Evolutionary conservation across 2,888 invertebrate genomes (phyloP), one percentile per base, ranked within the genome.

Genomic region (Tenthredo scrophulariae): DNA sequence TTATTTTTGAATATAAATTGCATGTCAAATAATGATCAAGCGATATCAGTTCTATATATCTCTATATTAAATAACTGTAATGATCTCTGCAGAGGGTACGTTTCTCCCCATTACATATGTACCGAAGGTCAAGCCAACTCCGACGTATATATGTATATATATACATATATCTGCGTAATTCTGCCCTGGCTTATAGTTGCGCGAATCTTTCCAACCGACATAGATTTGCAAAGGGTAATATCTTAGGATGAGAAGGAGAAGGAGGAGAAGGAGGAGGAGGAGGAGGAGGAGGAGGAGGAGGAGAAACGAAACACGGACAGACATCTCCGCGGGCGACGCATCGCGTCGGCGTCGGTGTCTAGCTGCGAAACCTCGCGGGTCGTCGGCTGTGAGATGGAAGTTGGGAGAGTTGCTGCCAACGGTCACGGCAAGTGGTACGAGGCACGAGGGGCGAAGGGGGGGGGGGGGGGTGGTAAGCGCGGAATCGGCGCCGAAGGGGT

Each of bases 191-290:
- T n/a, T n/a, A 74, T 9, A 74, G 54, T 54, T 6, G 46, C 67
- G 29, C 54, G 40, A 50, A 6, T 33, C 86, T 84, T 86, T 50
- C 80, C 85, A 86, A 86, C 79, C 87, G 86, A 86, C 90, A 90
- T 89, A 90, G 89, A 91, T 89, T 74, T 43, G 43, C 43, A 43
- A 43, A 43, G 72, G 72, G 43, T 43, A 37, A 74, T 40, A 74
- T 74, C 70, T 70, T 74, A 22, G 72, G 40, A 4, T n/a, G n/a
- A n/a, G n/a, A n/a, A n/a, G n/a, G n/a, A n/a, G n/a, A n/a, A n/a
- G n/a, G n/a, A n/a, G n/a, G n/a, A n/a, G n/a, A n/a, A n/a, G n/a
- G n/a, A 43, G 40, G 72, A 40, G 18, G 40, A 72, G 40, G n/a
- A 22, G 18, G 18, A 72, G 40, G 9, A 6, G 43, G 22, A 43